Evolutionary conservation across 23 tunicate genomes (phyloP), one percentile per base, ranked within the genome.

Genomic region (Botrylloides violaceus): DNA sequence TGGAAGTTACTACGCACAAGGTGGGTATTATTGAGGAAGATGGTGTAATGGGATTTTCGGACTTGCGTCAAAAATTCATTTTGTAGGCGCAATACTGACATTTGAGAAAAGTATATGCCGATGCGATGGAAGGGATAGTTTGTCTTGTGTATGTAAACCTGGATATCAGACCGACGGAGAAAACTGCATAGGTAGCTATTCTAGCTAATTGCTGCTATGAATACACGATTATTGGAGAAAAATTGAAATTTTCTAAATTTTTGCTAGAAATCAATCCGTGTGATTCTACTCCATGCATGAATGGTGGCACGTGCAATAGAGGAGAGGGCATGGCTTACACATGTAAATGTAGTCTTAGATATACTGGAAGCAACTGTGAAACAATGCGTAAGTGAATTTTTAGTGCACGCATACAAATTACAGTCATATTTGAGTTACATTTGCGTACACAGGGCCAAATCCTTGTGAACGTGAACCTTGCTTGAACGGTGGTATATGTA

Each of bases 191-290:
- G 33, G 70, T 63, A 63, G 18, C 12, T 12, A 47, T 47, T 47
- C 18, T 47, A 12, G 12, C 18, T 47, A 47, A 12, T 12, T 12
- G 55, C 15, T 43, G 15, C 15, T 43, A 43, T 15, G 53, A 9
- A 43, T 43, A 43, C 53, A 7, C 53, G 15, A 43, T 15, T 43
- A 43, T 43, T 7, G 9, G 53, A 43, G 9, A n/a, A n/a, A n/a
- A n/a, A 43, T 43, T 7, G 53, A 7, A 7, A 7, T 43, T 43
- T 43, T 43, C 12, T 43, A 7, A 15, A 43, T 43, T 9, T 43
- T 43, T 43, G 53, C 53, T 43, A n/a, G n/a, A n/a, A n/a, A n/a
- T n/a, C n/a, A n/a, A 63, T 28, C 70, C 70, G 7, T 63, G 70
- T 9, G 70, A 63, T 28, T 26, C 35, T 3, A 28, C 20, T 63